These are phyloP conservation scores for Uropsilus gracilis DNA, from an alignment of 2,113 vertebrate genomes.

Conservation along the genomic window DNA sequence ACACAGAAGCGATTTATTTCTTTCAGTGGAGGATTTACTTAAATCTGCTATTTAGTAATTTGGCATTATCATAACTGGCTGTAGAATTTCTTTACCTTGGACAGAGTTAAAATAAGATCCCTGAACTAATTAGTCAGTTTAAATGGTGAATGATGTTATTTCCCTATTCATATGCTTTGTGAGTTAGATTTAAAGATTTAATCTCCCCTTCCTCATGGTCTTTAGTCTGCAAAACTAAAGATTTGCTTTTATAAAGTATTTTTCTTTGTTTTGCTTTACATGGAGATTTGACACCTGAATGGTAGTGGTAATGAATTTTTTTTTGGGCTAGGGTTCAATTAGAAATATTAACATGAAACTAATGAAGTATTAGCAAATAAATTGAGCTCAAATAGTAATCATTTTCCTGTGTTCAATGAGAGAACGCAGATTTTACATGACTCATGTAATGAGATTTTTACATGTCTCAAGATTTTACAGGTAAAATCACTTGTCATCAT, in stretches of 20 bases:
- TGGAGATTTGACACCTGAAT: constrained; percentile 61
- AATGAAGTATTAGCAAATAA: constrained; percentile 74
- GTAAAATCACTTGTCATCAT: constrained; percentile 4
- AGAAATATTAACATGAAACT: constrained; percentile 67
- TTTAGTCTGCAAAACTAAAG: constrained; percentile 78
- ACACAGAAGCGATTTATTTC: constrained; percentile 42
- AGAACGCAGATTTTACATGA: no score
- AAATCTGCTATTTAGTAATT: constrained; percentile 3
- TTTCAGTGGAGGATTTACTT: constrained; percentile 56
- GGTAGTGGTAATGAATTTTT: constrained; percentile 64
- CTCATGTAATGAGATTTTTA: no score
- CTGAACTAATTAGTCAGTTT: constrained; percentile 81
- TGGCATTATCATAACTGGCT: neutral
- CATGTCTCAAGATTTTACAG: no score
- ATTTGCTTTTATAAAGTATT: constrained; percentile 57
- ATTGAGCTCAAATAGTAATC: constrained; percentile 44
- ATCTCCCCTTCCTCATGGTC: constrained; percentile 65
- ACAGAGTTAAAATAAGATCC: constrained; percentile 60
- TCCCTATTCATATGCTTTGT: constrained; percentile 77
- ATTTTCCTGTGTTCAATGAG: neutral
- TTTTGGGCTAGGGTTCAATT: constrained; percentile 52
- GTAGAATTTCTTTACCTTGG: constrained; percentile 71
- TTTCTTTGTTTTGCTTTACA: constrained; percentile 65
- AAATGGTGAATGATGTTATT: constrained; percentile 75
- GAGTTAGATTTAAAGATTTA: constrained; percentile 82